Evolutionary conservation across 1,140 invertebrate species (phyloP).

Genomic region (Ostrea edulis): DNA sequence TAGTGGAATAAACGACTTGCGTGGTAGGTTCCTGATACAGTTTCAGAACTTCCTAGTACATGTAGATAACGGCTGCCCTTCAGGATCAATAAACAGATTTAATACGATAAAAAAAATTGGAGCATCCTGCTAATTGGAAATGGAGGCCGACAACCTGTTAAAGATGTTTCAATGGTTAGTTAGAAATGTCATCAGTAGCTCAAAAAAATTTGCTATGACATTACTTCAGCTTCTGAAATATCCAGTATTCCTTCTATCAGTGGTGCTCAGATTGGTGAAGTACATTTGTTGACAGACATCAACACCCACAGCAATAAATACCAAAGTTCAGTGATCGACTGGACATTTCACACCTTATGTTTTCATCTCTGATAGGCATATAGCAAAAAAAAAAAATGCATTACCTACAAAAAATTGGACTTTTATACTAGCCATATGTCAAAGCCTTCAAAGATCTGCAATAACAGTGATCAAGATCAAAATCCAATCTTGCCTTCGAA

Average conservation of each 20-base stretch:
- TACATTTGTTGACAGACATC: background rate
- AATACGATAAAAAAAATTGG: constrained; percentile 4
- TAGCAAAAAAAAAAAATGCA: background rate
- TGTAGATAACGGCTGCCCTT: constrained; percentile 6
- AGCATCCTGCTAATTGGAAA: background rate
- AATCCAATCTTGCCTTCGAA: background rate
- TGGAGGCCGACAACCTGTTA: constrained; percentile 8
- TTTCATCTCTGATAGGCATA: constrained; percentile 10
- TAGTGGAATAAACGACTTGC: background rate
- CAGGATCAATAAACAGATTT: constrained; percentile 21
- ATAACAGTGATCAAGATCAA: background rate
- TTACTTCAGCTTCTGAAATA: background rate
- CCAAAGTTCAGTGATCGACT: background rate
- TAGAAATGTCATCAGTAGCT: background rate
- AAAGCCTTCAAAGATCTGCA: background rate
- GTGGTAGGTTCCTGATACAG: constrained; percentile 7
- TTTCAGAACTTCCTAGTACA: constrained; percentile 18
- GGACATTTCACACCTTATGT: constrained; percentile 4
- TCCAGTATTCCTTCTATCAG: background rate
- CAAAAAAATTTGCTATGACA: background rate
- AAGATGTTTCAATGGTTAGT: constrained; percentile 14
- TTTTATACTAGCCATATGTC: background rate
- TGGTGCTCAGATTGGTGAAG: background rate
- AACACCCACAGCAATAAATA: background rate
- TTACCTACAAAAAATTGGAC: background rate